phyloP scores from a whole-genome alignment of 2,888 invertebrate species.

The Brachycybe producta region DNA sequence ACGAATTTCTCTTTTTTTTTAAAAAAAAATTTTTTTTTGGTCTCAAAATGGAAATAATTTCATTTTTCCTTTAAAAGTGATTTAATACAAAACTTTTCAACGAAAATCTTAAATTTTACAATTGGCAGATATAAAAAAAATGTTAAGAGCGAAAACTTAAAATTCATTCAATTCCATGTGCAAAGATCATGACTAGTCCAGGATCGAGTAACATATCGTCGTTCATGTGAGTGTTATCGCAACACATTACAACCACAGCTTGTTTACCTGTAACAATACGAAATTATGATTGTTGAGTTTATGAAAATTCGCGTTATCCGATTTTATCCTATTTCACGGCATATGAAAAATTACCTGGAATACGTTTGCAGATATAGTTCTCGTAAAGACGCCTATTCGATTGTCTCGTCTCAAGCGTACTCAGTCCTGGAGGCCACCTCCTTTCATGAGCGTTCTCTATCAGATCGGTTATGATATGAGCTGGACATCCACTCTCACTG shows the following conservation, averaged over 20 bases:
- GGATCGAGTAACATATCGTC: constrained; percentile 94
- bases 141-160: too few species aligned
- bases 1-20: too few species aligned
- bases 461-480: constrained; percentile 80
- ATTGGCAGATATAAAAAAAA: too few species aligned
- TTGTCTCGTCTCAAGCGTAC: constrained; percentile 80
- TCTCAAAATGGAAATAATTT: too few species aligned
- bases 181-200: constrained; percentile 95
- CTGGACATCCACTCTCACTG: constrained; percentile 86
- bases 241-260: constrained; percentile 84
- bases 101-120: too few species aligned
- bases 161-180: constrained; percentile 73
- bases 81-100: too few species aligned
- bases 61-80: too few species aligned
- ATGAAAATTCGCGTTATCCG: too few species aligned
- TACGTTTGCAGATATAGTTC: constrained; percentile 83
- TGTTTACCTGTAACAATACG: constrained; percentile 49
- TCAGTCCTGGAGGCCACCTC: constrained; percentile 85
- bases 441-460: constrained; percentile 97
- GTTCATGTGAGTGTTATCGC: constrained; percentile 88
- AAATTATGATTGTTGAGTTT: background rate
- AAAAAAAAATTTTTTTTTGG: too few species aligned
- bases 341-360: constrained; percentile 47
- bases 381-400: constrained; percentile 86
- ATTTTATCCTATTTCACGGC: too few species aligned